Evolutionary conservation across 2,797 vertebrate species (phyloP).

Genomic region (Rachycentron canadum): DNA sequence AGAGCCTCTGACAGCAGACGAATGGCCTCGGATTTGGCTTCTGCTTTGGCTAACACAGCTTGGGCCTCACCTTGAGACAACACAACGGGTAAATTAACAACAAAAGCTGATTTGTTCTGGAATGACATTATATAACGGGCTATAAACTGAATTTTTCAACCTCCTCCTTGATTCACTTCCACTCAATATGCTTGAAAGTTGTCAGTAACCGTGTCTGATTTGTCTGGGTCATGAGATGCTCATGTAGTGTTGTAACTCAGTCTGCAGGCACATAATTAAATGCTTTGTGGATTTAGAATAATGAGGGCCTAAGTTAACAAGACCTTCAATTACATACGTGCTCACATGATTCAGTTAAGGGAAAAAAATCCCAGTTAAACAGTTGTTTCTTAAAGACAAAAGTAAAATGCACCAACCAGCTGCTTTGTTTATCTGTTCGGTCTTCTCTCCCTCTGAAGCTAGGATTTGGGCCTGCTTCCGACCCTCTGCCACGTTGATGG

Average conservation of each 20-base stretch:
- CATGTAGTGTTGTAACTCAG: constrained; percentile 34
- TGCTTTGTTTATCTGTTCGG: constrained; percentile 90
- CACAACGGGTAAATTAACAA: neutral
- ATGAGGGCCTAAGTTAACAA: constrained; percentile 45
- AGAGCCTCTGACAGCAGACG: constrained; percentile 87
- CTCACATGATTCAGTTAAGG: constrained; percentile 28
- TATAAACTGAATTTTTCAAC: constrained; percentile 20
- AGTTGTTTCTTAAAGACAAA: constrained; percentile 8
- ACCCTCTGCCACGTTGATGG: constrained; percentile 90
- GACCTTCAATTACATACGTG: constrained; percentile 48
- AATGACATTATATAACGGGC: neutral
- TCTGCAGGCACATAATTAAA: constrained; percentile 51
- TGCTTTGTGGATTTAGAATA: constrained; percentile 58
- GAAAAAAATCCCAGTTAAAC: constrained; percentile 33
- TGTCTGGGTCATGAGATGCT: constrained; percentile 28
- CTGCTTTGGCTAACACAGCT: constrained; percentile 88
- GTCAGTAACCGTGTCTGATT: constrained; percentile 16
- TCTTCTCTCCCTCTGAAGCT: constrained; percentile 89
- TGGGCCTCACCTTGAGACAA: constrained; percentile 87
- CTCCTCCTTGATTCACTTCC: neutral
- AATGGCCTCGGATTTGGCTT: constrained; percentile 91
- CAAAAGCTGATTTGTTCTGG: constrained; percentile 4
- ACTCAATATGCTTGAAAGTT: neutral
- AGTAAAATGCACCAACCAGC: constrained; percentile 76
- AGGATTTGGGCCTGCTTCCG: constrained; percentile 90